These are phyloP conservation scores for Venusia cambrica DNA, from an alignment of 2,888 invertebrate genomes.

Conservation along the genomic window DNA sequence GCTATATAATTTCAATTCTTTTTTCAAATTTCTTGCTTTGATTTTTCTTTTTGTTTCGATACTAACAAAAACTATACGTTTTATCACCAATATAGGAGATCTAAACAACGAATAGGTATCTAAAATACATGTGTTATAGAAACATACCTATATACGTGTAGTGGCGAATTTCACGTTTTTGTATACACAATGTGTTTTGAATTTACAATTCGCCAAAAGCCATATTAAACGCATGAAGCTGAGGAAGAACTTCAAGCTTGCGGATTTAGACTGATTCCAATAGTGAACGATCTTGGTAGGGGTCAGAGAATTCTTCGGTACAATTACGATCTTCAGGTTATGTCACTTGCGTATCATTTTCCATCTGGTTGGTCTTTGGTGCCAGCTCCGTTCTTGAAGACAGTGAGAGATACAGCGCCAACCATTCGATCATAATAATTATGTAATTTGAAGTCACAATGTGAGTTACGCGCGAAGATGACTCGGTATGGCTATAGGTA, in stretches of 20 bases:
- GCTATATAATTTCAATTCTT: too few species aligned
- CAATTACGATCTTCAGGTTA: conserved; percentile 49
- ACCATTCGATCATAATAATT: conserved; percentile 34
- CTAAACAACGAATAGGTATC: too few species aligned
- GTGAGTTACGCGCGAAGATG: conserved; percentile 18
- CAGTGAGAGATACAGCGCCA: conserved; percentile 38
- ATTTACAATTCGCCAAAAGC: too few species aligned
- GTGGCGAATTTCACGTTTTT: too few species aligned
- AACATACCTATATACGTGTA: too few species aligned
- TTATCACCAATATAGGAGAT: too few species aligned
- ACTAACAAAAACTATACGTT: too few species aligned
- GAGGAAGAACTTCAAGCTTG: conserved; percentile 47
- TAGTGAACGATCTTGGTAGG: conserved; percentile 45
- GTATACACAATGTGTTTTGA: too few species aligned
- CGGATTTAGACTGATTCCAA: conserved; percentile 48
- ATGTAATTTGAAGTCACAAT: conserved; percentile 33
- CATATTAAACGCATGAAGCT: too few species aligned
- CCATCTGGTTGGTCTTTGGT: conserved; percentile 57
- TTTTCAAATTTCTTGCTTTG: too few species aligned
- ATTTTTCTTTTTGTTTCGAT: too few species aligned
- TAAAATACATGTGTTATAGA: too few species aligned
- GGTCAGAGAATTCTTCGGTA: conserved; percentile 53
- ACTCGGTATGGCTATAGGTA: conserved; percentile 20
- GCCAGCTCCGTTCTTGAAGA: conserved; percentile 41
- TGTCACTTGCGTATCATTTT: conserved; percentile 62